Percentiles rank a stretch among this genome's conserved stretches.
Conservation (phyloP, 2,113 vertebrate genomes). For the Oenanthe melanoleuca region DNA sequence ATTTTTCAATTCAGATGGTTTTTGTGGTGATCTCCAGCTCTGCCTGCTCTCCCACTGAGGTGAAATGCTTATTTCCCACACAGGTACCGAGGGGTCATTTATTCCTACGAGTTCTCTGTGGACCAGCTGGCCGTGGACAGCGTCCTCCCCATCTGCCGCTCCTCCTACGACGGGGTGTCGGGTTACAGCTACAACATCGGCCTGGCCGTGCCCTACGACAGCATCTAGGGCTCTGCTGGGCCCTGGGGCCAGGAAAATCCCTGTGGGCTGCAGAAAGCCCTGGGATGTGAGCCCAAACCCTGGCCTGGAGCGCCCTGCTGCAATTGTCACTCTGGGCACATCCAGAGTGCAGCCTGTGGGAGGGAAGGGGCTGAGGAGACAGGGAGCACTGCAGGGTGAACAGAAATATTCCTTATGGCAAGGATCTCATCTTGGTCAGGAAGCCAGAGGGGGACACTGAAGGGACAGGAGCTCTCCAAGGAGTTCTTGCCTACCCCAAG, state of each 20-base stretch:
- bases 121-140: constrained; percentile 79
- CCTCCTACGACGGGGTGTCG: constrained; percentile 70
- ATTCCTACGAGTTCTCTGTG: constrained; percentile 88
- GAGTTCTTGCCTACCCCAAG: background rate
- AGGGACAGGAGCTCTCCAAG: background rate
- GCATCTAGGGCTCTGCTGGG: background rate
- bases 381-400: background rate
- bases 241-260: background rate
- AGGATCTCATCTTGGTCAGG: background rate
- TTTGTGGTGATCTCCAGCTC: accelerated
- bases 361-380: background rate
- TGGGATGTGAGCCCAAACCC: background rate
- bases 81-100: constrained; percentile 89
- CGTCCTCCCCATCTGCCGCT: constrained; percentile 89
- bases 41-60: background rate
- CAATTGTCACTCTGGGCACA: accelerated
- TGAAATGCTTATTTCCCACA: background rate
- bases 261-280: background rate
- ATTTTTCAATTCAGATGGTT: accelerated
- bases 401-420: background rate
- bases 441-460: background rate
- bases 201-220: constrained; percentile 85
- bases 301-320: accelerated
- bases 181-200: constrained; percentile 91
- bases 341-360: background rate